Base-by-base conservation (phyloP, 2,888 invertebrate genomes). In the Temnothorax ravouxi region DNA sequence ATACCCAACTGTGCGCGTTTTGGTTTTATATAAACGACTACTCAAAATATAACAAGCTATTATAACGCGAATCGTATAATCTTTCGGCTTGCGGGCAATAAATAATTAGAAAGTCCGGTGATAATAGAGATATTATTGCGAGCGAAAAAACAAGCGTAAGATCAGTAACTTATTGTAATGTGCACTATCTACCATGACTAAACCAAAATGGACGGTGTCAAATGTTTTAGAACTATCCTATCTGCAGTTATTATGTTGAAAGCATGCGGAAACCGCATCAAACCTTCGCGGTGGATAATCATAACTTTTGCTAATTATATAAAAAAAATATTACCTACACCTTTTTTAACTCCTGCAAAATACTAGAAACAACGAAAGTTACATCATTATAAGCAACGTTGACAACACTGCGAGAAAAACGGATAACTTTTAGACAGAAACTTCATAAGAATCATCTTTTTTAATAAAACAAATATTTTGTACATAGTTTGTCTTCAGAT, bases 111-210 rank as follows among this genome's bases (percentile, higher is more conserved):
- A 61, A 62, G 75, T 6, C 50, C 21, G 50, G 8, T 21, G 47
- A 34, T 62, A 76, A 76, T 64, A 76, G 61, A 62, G 75, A 61
- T 21, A 76, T 76, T 76, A 76, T 64, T 25, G 4, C 5, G 8
- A 50, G n/a, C 5, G 38, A 62, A 76, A 62, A 50, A 52, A 21
- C n/a, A 21, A 21, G 15, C 38, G 13, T 52, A 52, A 52, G 38
- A n/a, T 18, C 41, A 52, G 29, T 25, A 59, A 74, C 6, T 61
- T n/a, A n/a, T n/a, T 74, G 13, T 13, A 21, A 15, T 25, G 38
- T 21, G 15, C 72, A 41, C 13, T 59, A 59, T 61, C 11, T 18
- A 21, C 34, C 34, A 18, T 38, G 64, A 76, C 64, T 64, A 47
- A 75, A 50, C 47, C 15, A 34, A 75, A 38, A 62, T 62, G 8